Conservation (phyloP, 2,888 invertebrate genomes). For the Chrysotoxum bicinctum region DNA sequence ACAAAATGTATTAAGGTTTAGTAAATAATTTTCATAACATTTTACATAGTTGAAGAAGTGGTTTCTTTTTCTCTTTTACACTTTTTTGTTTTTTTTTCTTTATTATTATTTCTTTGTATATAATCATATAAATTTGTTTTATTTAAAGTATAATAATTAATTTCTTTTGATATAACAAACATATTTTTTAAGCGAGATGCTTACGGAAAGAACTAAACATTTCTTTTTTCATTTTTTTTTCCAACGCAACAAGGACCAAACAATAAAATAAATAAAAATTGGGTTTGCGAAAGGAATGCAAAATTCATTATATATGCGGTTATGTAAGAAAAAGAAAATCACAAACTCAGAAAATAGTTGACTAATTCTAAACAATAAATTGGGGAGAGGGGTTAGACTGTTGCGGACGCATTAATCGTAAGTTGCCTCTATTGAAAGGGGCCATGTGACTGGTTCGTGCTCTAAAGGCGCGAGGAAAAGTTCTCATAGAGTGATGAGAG, state of each 20-base stretch:
- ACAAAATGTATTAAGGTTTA: slow-evolving; percentile 65
- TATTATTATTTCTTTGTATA: slow-evolving; percentile 46
- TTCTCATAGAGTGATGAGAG: slow-evolving; percentile 70
- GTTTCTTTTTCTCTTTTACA: slow-evolving; percentile 29
- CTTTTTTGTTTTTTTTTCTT: slow-evolving; percentile 32
- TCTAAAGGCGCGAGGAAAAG: slow-evolving; percentile 66
- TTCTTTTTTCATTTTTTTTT: slow-evolving; percentile 30
- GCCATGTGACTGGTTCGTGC: slow-evolving; percentile 42
- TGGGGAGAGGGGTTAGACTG: not conserved
- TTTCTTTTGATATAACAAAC: slow-evolving; percentile 41
- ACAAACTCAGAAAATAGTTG: slow-evolving; percentile 57
- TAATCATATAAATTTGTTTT: slow-evolving; percentile 71
- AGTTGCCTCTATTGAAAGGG: slow-evolving; percentile 42
- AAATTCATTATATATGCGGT: slow-evolving; percentile 40
- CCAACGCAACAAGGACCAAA: slow-evolving; percentile 45
- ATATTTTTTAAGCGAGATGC: slow-evolving; percentile 46
- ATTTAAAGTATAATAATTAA: slow-evolving; percentile 53
- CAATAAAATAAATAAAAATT: slow-evolving; percentile 50
- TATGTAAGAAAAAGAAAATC: slow-evolving; percentile 54
- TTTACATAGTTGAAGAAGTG: slow-evolving; percentile 69
- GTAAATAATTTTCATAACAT: slow-evolving; percentile 72
- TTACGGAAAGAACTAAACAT: slow-evolving; percentile 56
- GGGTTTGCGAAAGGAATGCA: slow-evolving; percentile 54
- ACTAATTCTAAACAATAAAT: slow-evolving; percentile 33
- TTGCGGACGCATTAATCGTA: slow-evolving; percentile 39